A percentile compares a stretch with the other conserved stretches of the same genome.
Conservation (phyloP, 2,888 invertebrate genomes). For the Ernsta delagoae region DNA sequence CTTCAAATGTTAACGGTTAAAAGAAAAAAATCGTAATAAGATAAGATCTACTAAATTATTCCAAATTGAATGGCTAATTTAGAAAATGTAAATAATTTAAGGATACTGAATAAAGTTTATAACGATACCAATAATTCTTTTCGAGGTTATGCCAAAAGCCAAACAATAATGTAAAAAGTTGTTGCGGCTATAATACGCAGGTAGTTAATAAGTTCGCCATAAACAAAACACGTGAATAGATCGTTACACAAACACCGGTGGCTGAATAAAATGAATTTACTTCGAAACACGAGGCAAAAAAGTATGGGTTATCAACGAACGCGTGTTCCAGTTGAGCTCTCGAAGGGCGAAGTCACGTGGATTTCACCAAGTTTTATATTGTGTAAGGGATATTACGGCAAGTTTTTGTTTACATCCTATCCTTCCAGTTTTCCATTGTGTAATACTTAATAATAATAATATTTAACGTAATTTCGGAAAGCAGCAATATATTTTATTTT, state of each 20-base stretch:
- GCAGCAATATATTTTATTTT: no score
- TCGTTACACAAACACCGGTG: background rate
- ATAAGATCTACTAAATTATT: no score
- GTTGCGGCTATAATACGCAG: background rate
- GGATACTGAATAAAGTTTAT: no score
- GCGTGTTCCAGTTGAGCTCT: background rate
- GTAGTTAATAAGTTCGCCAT: background rate
- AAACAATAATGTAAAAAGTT: no score
- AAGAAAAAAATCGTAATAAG: no score
- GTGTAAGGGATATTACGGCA: background rate
- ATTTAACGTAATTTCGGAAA: no score
- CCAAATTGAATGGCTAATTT: no score
- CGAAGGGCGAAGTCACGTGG: conserved; percentile 1
- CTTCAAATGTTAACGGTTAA: no score
- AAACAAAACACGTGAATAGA: background rate
- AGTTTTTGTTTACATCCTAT: background rate
- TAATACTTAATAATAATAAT: no score
- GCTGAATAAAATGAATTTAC: background rate
- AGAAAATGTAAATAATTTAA: no score
- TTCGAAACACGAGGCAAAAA: background rate
- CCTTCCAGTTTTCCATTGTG: background rate
- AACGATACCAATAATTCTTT: no score
- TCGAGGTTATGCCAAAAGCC: no score
- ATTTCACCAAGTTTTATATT: background rate
- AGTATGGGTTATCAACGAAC: background rate